A percentile compares a stretch with the other conserved stretches of the same genome.
These are phyloP conservation scores for Conus canariensis DNA, from an alignment of 2,888 invertebrate species.

Conservation along the genomic window DNA sequence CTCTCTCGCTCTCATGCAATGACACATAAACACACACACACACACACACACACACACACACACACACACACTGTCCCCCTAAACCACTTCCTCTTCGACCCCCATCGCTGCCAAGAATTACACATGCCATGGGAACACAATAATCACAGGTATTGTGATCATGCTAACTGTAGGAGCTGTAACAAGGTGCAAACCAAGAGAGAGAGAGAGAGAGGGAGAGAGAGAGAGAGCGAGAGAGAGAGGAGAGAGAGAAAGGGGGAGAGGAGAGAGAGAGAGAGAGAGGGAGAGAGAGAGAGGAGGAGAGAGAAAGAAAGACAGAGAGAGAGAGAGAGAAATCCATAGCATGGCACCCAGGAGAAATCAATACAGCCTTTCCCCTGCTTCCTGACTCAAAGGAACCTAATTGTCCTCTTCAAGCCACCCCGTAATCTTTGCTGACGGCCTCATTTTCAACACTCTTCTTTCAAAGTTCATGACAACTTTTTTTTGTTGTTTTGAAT, in stretches of 20 bases:
- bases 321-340: background rate
- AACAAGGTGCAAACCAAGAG: background rate
- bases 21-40: too few species aligned
- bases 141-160: slow-evolving; percentile 2
- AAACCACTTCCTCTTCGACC: too few species aligned
- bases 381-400: background rate
- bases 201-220: background rate
- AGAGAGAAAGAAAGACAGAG: background rate
- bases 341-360: background rate
- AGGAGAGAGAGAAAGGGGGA: background rate
- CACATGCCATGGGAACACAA: background rate
- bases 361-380: slow-evolving; percentile 2
- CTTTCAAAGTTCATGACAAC: background rate
- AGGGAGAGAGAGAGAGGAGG: background rate
- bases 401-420: slow-evolving; percentile 19
- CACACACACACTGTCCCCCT: too few species aligned
- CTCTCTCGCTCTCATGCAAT: too few species aligned
- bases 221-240: background rate
- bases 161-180: background rate
- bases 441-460: background rate
- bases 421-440: slow-evolving; percentile 21
- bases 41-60: too few species aligned
- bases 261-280: background rate
- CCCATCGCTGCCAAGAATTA: background rate
- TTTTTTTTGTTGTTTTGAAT: too few species aligned